Evolutionary conservation across 2,113 vertebrate species (phyloP), one percentile per base, ranked within the genome.

Genomic region (Panthera tigris): DNA sequence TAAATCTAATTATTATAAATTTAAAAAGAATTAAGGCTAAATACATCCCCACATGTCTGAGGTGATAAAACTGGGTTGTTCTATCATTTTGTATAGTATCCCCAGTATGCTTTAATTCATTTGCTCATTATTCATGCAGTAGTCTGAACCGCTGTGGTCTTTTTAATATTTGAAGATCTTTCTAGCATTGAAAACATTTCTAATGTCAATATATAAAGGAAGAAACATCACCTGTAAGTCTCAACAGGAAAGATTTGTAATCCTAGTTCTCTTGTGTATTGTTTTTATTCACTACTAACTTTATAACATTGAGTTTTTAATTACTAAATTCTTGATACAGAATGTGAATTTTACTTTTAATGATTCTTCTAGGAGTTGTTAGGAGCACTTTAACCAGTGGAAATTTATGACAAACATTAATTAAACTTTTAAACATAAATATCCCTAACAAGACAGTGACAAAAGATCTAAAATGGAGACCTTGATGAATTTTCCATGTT

Each of bases 361-460:
- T 81, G 41, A 94, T 76, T 91, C 74, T 61, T 76, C 39, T 78
- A 88, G 48, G 33, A 82, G 76, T 76, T 87, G 71, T 50, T 76
- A 88, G 68, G 66, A 91, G 33, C n/a, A 94, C n/a, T 82, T 87
- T 76, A 96, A 91, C 69, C 50, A 82, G 29, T 69, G 48, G 50
- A 88, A 91, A 82, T 18, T 18, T 80, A 82, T 55, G 68, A 76
- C 82, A 94, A 87, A 90, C n/a, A 73, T 23, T 29, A 81, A 78
- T 87, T 95, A 87, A 86, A 45, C 74, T 83, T 97, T 71, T 69
- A 78, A 91, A 88, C n/a, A 78, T 18, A 88, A 63, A n/a, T 68
- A 23, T 86, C 25, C 57, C 61, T 76, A 88, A 83, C 7, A 88
- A 83, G 74, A 86, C 74, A 82, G 66, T 68, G 61, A 92, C 48